Percentiles rank a stretch among this genome's conserved stretches.
Evolutionary conservation across 53 echinoderm and acorn worm species (phyloP).

Genomic region (Holothuria leucospilota): DNA sequence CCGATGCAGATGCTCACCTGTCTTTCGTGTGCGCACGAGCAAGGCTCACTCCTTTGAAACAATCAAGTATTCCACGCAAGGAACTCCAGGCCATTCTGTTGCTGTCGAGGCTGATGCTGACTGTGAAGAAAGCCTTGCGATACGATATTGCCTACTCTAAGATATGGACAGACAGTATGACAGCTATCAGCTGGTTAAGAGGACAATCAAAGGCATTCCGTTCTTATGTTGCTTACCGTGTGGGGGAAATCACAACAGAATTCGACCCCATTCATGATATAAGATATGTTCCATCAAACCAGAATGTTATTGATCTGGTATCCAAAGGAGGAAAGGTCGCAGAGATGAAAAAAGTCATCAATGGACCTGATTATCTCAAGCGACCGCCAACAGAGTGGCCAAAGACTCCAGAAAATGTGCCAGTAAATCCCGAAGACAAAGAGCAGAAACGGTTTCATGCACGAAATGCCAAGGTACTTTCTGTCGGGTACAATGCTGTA

Average conservation of each 20-base stretch:
- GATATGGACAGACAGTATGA: conserved; percentile 86
- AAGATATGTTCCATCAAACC: conserved; percentile 62
- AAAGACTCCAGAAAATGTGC: conserved; percentile 67
- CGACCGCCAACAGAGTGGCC: conserved; percentile 69
- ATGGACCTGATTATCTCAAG: conserved; percentile 64
- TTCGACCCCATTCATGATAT: conserved; percentile 71
- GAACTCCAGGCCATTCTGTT: conserved; percentile 74
- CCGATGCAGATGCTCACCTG: conserved; percentile 62
- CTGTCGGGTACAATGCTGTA: conserved; percentile 52
- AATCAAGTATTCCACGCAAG: conserved; percentile 71
- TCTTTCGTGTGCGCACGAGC: conserved; percentile 75
- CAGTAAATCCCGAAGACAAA: conserved; percentile 54
- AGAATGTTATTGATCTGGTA: conserved; percentile 76
- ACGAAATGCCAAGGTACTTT: conserved; percentile 65
- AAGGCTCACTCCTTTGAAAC: conserved; percentile 73
- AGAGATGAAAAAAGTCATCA: conserved; percentile 70
- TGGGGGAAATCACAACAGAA: conserved; percentile 74
- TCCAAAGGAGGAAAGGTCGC: conserved; percentile 73
- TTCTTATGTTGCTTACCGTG: conserved; percentile 73
- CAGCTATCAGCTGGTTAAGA: conserved; percentile 65
- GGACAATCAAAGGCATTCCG: conserved; percentile 64
- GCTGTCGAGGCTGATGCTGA: no score
- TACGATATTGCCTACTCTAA: conserved; percentile 68
- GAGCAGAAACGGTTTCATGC: conserved; percentile 67
- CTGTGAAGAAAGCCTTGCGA: conserved; percentile 62